Conservation (phyloP, 2,888 invertebrate species). For the Drosophila incognita region DNA sequence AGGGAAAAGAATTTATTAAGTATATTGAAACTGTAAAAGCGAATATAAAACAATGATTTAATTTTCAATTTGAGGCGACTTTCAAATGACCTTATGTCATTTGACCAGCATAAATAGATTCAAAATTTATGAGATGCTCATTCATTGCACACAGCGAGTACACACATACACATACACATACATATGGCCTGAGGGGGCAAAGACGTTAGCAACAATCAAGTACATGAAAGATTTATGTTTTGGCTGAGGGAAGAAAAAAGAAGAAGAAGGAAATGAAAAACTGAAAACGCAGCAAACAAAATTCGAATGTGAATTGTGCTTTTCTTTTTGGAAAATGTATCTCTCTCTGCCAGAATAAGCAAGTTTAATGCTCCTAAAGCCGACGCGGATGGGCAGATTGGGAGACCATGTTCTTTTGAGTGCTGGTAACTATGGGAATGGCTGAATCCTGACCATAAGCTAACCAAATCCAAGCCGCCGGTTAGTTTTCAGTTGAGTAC, state of each 20-base stretch:
- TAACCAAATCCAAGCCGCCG: slow-evolving; percentile 59
- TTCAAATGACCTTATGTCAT: neutral
- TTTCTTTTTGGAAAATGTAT: slow-evolving; percentile 23
- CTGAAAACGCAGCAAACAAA: slow-evolving; percentile 17
- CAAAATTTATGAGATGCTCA: slow-evolving; percentile 13
- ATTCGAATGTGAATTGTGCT: slow-evolving; percentile 22
- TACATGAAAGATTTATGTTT: slow-evolving; percentile 47
- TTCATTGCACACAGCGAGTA: slow-evolving; percentile 2
- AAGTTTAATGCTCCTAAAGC: slow-evolving; percentile 60
- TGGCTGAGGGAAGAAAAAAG: slow-evolving; percentile 1
- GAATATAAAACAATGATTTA: neutral
- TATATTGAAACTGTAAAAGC: neutral
- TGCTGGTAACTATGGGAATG: slow-evolving; percentile 29
- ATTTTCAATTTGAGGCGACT: neutral
- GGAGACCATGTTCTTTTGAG: slow-evolving; percentile 22
- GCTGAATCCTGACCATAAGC: slow-evolving; percentile 44
- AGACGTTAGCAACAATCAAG: slow-evolving; percentile 41
- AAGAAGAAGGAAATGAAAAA: slow-evolving; percentile 4
- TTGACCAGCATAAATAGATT: slow-evolving; percentile 27
- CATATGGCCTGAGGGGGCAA: slow-evolving; percentile 12
- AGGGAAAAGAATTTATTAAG: neutral
- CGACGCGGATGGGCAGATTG: slow-evolving; percentile 43
- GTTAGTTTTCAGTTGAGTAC: slow-evolving; percentile 69
- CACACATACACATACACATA: neutral
- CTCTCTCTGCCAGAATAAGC: slow-evolving; percentile 24